These are phyloP conservation scores for Nothobranchius furzeri DNA, from an alignment of 2,113 vertebrate genomes.

Conservation along the genomic window DNA sequence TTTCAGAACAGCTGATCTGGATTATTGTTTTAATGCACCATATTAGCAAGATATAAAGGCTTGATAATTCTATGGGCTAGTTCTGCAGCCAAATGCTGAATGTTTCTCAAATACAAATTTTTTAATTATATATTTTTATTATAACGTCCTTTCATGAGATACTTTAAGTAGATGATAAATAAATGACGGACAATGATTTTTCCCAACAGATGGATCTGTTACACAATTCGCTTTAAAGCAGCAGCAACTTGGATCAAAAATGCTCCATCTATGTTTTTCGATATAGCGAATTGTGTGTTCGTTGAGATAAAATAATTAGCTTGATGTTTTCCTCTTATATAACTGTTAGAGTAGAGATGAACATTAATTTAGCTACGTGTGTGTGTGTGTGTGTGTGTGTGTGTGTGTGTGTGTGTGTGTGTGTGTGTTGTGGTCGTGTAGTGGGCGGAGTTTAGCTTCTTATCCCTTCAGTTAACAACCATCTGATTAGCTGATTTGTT, in stretches of 20 bases:
- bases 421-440: conserved; percentile 1
- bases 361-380: neutral
- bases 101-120: no score
- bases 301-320: neutral
- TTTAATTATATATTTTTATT: no score
- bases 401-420: conserved; percentile 1
- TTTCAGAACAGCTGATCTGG: no score
- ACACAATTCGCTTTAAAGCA: conserved; percentile 36
- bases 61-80: no score
- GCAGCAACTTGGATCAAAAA: conserved; percentile 8
- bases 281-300: neutral
- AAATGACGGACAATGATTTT: no score
- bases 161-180: conserved; percentile 2
- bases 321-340: conserved; percentile 6
- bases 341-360: neutral
- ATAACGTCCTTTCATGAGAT: neutral
- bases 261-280: no score
- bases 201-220: conserved; percentile 20
- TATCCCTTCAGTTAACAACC: conserved; percentile 26
- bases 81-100: no score
- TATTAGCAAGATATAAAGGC: neutral
- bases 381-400: conserved; percentile 2
- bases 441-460: conserved; percentile 25
- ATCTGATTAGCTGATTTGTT: conserved; percentile 74
- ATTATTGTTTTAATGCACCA: no score